Conservation (phyloP, 2,888 invertebrate species). For the Himalopsyche kuldschensis region DNA sequence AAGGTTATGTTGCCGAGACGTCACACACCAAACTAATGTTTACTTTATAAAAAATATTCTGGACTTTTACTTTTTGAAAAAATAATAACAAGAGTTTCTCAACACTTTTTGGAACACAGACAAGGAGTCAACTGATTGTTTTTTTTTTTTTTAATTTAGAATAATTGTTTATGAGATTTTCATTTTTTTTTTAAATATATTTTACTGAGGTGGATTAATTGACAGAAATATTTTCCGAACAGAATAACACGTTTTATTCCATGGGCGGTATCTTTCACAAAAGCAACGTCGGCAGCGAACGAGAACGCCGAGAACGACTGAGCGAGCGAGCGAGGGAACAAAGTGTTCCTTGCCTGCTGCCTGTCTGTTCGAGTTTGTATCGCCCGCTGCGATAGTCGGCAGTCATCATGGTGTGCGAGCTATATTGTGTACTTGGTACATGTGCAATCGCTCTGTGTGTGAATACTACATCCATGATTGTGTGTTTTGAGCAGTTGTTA, state of each 20-base stretch:
- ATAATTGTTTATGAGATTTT: neutral
- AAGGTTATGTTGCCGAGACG: constrained; percentile 28
- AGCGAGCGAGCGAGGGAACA: constrained; percentile 20
- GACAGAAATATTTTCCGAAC: neutral
- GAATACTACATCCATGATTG: neutral
- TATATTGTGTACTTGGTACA: constrained; percentile 1
- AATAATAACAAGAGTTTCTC: neutral
- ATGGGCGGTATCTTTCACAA: neutral
- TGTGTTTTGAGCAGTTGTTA: neutral
- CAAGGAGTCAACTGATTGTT: neutral
- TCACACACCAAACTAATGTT: constrained; percentile 12
- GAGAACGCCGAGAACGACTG: constrained; percentile 4
- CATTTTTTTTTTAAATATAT: neutral
- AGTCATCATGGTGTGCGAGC: constrained; percentile 3
- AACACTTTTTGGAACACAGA: neutral
- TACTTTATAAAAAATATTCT: constrained; percentile 1
- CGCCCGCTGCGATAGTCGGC: constrained; percentile 1
- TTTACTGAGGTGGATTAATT: neutral
- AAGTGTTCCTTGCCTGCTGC: constrained; percentile 22
- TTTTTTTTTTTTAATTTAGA: neutral
- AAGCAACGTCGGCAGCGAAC: neutral
- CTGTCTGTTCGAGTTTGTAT: constrained; percentile 10
- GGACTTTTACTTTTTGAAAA: neutral
- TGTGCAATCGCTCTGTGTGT: neutral
- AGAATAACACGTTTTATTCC: neutral